phyloP scores from a whole-genome alignment of 2,888 invertebrate species.

The Monoplex corrugatus region DNA sequence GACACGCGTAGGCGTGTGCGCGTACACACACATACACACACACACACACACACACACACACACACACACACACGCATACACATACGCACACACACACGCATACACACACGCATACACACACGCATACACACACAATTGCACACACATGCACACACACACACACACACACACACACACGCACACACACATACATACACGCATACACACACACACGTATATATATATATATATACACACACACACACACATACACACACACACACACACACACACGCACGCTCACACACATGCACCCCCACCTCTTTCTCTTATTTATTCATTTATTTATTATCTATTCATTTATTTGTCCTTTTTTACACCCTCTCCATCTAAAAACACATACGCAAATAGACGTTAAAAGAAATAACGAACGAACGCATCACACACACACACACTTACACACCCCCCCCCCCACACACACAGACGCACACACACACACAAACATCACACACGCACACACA shows the following conservation, averaged over 20 bases:
- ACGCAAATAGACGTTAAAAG: too few species aligned
- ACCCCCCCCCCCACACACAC: slow-evolving; percentile 26
- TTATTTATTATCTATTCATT: too few species aligned
- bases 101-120: not conserved
- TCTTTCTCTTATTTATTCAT: too few species aligned
- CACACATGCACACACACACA: not conserved
- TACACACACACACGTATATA: not conserved
- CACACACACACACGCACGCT: not conserved
- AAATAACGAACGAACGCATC: too few species aligned
- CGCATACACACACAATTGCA: not conserved
- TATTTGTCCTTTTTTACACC: too few species aligned
- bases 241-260: not conserved
- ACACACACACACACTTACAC: not conserved
- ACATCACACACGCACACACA: not conserved
- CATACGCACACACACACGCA: not conserved
- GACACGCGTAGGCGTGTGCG: too few species aligned
- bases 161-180: not conserved
- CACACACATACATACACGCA: not conserved
- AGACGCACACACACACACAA: not conserved
- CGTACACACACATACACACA: slow-evolving; percentile 6
- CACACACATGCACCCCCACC: slow-evolving; percentile 1
- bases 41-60: not conserved
- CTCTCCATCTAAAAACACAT: too few species aligned
- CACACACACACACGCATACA: not conserved
- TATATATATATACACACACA: slow-evolving; percentile 15